Conservation (phyloP, 2,113 vertebrate genomes). For the Etheostoma spectabile region DNA sequence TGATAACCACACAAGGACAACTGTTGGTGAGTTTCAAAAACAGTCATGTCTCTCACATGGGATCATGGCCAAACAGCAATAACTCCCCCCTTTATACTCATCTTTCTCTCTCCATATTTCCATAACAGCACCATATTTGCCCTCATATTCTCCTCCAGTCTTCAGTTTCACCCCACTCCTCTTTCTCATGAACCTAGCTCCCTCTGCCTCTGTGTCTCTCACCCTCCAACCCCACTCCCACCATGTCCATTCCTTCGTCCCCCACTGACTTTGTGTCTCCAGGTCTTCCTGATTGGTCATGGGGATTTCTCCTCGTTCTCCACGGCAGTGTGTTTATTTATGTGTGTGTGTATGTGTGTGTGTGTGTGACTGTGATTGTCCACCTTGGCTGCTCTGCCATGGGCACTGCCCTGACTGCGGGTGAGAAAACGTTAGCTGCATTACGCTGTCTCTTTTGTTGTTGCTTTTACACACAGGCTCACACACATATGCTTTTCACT, state of each 20-base stretch:
- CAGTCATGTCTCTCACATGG: neutral
- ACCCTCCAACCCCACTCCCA: conserved; percentile 46
- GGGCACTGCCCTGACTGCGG: conserved; percentile 49
- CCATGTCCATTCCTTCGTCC: conserved; percentile 54
- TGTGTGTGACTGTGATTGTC: conserved; percentile 33
- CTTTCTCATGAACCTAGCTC: conserved; percentile 40
- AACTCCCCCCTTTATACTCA: neutral
- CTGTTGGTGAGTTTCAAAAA: neutral
- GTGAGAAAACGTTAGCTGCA: conserved; percentile 44
- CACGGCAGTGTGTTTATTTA: conserved; percentile 25
- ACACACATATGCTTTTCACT: conserved; percentile 32
- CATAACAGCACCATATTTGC: conserved; percentile 12
- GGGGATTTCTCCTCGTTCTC: conserved; percentile 71
- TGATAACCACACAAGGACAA: neutral
- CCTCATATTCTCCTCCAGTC: conserved; percentile 20
- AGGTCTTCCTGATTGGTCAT: conserved; percentile 81
- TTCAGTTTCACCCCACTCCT: conserved; percentile 33
- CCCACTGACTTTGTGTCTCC: conserved; percentile 75
- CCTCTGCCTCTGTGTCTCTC: conserved; percentile 34
- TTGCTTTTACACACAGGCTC: conserved; percentile 2
- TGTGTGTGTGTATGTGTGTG: conserved; percentile 5
- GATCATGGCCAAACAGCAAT: neutral
- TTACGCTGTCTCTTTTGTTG: conserved; percentile 11
- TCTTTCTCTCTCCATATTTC: conserved; percentile 2
- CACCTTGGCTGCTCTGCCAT: conserved; percentile 36